Conservation (phyloP, 2,797 vertebrate genomes). For the Discoglossus pictus region DNA sequence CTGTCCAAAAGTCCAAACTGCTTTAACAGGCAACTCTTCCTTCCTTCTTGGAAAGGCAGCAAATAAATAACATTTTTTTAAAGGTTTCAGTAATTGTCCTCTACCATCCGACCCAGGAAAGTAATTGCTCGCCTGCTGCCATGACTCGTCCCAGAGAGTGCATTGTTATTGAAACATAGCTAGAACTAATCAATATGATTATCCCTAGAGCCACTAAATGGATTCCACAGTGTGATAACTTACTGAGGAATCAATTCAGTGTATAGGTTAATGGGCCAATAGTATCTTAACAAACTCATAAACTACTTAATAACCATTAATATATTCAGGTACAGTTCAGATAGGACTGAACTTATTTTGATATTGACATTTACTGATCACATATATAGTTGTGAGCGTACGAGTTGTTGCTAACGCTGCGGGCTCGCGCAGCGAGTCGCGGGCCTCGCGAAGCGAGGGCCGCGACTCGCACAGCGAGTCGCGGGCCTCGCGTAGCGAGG, state of each 20-base stretch:
- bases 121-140: neutral
- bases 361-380: constrained; percentile 24
- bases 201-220: constrained; percentile 41
- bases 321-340: constrained; percentile 29
- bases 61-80: constrained; percentile 11
- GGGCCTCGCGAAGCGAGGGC: too few relatives aligned
- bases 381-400: too few relatives aligned
- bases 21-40: neutral
- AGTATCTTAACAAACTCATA: constrained; percentile 46
- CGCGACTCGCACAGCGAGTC: too few relatives aligned
- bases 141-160: constrained; percentile 13
- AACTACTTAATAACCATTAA: constrained; percentile 43
- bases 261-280: constrained; percentile 44
- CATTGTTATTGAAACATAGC: constrained; percentile 35
- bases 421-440: too few relatives aligned
- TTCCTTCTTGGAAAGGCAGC: neutral
- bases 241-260: constrained; percentile 33
- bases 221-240: constrained; percentile 36
- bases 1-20: neutral
- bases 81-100: constrained; percentile 2
- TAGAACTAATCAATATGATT: constrained; percentile 30
- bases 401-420: too few relatives aligned
- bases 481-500: too few relatives aligned
- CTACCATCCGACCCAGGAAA: constrained; percentile 10
- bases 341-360: constrained; percentile 23